Evolutionary conservation across 53 echinoderm and acorn worm genomes (phyloP).

Genomic region (Astropecten irregularis): DNA sequence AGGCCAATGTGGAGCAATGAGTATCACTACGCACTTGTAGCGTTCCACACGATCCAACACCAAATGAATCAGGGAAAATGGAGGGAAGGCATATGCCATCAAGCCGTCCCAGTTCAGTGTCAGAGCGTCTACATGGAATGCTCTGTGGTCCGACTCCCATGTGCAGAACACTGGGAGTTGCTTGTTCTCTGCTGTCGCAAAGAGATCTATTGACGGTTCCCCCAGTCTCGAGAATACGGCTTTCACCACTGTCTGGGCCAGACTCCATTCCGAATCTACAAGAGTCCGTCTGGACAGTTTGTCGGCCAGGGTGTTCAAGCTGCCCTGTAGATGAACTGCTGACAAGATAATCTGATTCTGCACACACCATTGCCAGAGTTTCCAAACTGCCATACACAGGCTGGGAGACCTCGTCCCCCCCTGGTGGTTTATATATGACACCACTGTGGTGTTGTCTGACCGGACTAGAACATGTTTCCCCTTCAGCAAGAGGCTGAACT

Average conservation of each 20-base stretch:
- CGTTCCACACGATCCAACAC: not conserved
- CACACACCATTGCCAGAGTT: constrained; percentile 6
- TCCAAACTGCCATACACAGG: constrained; percentile 9
- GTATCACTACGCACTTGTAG: constrained; percentile 14
- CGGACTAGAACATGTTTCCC: not conserved
- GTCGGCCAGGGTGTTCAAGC: not conserved
- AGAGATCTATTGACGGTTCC: constrained; percentile 4
- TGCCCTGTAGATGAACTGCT: not conserved
- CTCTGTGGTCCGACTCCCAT: not conserved
- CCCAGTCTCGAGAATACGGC: constrained; percentile 10
- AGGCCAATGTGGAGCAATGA: constrained; percentile 26
- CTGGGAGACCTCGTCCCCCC: not conserved
- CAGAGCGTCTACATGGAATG: constrained; percentile 2
- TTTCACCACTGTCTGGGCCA: not conserved
- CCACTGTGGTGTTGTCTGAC: constrained; percentile 31
- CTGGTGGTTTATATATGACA: too few relatives aligned
- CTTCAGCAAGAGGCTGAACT: not conserved
- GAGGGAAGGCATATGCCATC: not conserved
- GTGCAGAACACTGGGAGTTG: not conserved
- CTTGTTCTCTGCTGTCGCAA: not conserved
- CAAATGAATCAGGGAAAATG: constrained; percentile 6
- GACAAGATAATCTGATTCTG: constrained; percentile 1
- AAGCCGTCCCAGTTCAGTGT: not conserved
- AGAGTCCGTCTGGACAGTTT: not conserved
- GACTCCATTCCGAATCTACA: not conserved